Conservation (phyloP, 2,113 vertebrate species). For the Tretioscincus oriximinensis region DNA sequence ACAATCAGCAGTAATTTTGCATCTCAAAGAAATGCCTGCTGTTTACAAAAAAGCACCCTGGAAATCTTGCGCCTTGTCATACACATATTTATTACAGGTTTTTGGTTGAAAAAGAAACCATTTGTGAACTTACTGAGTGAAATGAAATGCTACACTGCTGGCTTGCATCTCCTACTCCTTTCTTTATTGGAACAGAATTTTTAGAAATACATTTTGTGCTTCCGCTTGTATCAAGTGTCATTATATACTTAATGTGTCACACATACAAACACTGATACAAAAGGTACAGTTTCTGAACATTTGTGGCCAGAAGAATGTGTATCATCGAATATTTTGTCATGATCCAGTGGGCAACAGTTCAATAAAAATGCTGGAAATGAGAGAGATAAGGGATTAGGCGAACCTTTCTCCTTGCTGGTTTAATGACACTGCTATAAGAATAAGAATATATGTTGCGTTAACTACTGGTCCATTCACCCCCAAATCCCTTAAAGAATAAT, state of each 20-base stretch:
- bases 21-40: background rate
- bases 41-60: background rate
- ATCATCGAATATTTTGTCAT: slow-evolving; percentile 6
- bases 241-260: slow-evolving; percentile 5
- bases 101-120: background rate
- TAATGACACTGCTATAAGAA: slow-evolving; percentile 2
- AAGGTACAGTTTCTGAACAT: slow-evolving; percentile 8
- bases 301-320: background rate
- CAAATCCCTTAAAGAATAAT: background rate
- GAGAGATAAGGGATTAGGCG: background rate
- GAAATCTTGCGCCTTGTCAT: background rate
- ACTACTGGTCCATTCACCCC: background rate
- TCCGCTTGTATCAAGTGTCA: background rate
- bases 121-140: background rate
- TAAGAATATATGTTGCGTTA: background rate
- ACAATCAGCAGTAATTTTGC: background rate
- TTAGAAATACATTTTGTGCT: slow-evolving; percentile 18
- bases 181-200: background rate
- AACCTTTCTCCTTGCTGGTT: background rate
- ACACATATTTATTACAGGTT: slow-evolving; percentile 15
- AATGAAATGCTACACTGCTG: slow-evolving; percentile 16
- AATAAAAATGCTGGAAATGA: background rate
- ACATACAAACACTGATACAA: slow-evolving; percentile 1
- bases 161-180: slow-evolving; percentile 4
- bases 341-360: background rate